These are phyloP conservation scores for Ambastaia sidthimunki DNA, from an alignment of 2,797 vertebrate genomes.

Conservation along the genomic window DNA sequence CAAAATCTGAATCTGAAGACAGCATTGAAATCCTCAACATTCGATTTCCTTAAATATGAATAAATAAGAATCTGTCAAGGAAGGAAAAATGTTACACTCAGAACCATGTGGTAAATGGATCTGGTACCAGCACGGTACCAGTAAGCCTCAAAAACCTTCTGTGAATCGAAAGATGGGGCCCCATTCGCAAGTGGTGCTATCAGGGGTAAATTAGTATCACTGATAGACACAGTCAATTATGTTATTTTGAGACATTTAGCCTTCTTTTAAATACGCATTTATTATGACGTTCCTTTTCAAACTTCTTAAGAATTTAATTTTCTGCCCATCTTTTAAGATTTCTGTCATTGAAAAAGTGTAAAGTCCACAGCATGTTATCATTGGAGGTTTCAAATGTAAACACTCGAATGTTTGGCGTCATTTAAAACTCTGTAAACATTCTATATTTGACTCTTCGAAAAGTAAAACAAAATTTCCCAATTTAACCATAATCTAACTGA, in stretches of 20 bases:
- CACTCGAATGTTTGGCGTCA: neutral
- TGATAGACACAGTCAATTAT: too few species aligned
- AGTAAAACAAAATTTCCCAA: neutral
- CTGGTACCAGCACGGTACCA: neutral
- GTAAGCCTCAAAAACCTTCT: too few species aligned
- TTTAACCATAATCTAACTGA: neutral
- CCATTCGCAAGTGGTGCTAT: too few species aligned
- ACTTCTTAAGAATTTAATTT: neutral
- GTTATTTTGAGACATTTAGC: too few species aligned
- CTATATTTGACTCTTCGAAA: neutral
- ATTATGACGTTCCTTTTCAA: too few species aligned
- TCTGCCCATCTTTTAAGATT: neutral
- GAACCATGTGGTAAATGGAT: neutral
- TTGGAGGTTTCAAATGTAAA: neutral
- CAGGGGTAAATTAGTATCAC: too few species aligned
- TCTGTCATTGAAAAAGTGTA: neutral
- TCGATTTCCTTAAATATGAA: neutral
- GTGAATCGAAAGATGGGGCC: too few species aligned
- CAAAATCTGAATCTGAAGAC: slow-evolving; percentile 9
- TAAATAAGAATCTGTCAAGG: slow-evolving; percentile 22
- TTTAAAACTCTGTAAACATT: neutral
- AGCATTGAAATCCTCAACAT: neutral
- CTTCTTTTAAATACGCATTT: too few species aligned
- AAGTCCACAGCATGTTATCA: neutral
- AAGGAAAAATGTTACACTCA: slow-evolving; percentile 22